Percentiles rank a stretch among this genome's conserved stretches.
Evolutionary conservation across 1,140 invertebrate genomes (phyloP).

Genomic region (Chymomyza costata): DNA sequence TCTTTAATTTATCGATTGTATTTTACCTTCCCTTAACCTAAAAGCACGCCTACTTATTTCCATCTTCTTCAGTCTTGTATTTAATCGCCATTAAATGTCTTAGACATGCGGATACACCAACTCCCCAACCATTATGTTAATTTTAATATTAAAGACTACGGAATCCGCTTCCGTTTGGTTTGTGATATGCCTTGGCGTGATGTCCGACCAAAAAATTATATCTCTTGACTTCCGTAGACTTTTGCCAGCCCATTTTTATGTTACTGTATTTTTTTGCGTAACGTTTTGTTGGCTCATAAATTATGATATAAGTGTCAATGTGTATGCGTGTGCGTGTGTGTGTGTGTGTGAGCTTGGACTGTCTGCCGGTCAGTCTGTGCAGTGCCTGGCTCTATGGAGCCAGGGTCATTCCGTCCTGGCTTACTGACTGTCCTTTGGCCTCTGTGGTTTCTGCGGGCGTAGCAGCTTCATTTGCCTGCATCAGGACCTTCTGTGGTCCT

Average conservation of each 20-base stretch:
- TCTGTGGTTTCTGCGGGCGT: slow-evolving; percentile 49
- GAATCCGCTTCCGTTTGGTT: slow-evolving; percentile 13
- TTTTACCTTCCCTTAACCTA: too few species aligned
- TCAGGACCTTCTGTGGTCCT: slow-evolving; percentile 49
- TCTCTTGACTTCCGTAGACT: slow-evolving; percentile 36
- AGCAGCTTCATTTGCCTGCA: slow-evolving; percentile 59
- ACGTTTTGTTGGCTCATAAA: slow-evolving; percentile 54
- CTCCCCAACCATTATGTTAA: too few species aligned
- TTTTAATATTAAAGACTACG: too few species aligned
- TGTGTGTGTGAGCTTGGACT: slow-evolving; percentile 9
- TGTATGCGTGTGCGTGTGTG: slow-evolving; percentile 5
- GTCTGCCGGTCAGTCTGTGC: slow-evolving; percentile 5
- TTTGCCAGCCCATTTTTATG: slow-evolving; percentile 13
- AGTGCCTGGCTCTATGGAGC: slow-evolving; percentile 22
- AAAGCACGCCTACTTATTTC: too few species aligned
- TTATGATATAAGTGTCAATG: slow-evolving; percentile 40
- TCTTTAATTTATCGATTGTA: too few species aligned
- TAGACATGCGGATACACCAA: too few species aligned
- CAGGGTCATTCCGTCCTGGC: slow-evolving; percentile 10
- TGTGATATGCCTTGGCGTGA: slow-evolving; percentile 31
- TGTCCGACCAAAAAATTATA: slow-evolving; percentile 32
- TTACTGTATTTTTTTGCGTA: slow-evolving; percentile 13
- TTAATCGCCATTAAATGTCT: too few species aligned
- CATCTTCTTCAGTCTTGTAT: too few species aligned
- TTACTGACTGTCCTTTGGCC: slow-evolving; percentile 19